Evolutionary conservation across 2,888 invertebrate species (phyloP).

Genomic region (Phoronis australis): DNA sequence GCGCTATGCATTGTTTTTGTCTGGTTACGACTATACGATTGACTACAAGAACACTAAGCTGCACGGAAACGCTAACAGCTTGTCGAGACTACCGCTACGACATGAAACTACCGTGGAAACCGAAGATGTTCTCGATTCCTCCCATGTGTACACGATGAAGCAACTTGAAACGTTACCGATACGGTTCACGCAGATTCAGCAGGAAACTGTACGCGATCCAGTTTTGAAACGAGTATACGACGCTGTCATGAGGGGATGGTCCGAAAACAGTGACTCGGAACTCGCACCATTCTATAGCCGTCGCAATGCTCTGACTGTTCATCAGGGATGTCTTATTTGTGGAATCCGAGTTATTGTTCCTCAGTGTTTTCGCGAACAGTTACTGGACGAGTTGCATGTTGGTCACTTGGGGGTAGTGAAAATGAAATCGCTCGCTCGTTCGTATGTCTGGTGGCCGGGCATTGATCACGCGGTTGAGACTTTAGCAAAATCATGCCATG

Average conservation of each 20-base stretch:
- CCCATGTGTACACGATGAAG: background rate
- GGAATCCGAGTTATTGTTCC: constrained; percentile 3
- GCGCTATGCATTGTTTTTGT: background rate
- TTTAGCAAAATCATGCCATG: background rate
- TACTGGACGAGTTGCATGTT: constrained; percentile 1
- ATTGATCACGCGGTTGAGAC: constrained; percentile 1
- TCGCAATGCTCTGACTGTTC: background rate
- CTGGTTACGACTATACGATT: background rate
- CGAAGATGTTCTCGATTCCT: background rate
- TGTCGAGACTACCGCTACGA: background rate
- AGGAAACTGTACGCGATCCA: background rate
- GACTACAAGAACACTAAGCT: background rate
- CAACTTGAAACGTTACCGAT: background rate
- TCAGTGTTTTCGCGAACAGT: background rate
- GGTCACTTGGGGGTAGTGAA: background rate
- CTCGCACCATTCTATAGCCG: background rate
- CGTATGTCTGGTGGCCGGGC: background rate
- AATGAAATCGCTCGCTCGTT: background rate
- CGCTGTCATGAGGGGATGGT: background rate
- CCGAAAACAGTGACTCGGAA: background rate
- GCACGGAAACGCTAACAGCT: background rate
- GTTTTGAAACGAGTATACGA: background rate
- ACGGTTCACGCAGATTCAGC: background rate
- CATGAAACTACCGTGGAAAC: no score
- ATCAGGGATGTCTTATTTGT: background rate